Base-by-base conservation (phyloP, 2,797 vertebrate genomes). In the Anas bahamensis region DNA sequence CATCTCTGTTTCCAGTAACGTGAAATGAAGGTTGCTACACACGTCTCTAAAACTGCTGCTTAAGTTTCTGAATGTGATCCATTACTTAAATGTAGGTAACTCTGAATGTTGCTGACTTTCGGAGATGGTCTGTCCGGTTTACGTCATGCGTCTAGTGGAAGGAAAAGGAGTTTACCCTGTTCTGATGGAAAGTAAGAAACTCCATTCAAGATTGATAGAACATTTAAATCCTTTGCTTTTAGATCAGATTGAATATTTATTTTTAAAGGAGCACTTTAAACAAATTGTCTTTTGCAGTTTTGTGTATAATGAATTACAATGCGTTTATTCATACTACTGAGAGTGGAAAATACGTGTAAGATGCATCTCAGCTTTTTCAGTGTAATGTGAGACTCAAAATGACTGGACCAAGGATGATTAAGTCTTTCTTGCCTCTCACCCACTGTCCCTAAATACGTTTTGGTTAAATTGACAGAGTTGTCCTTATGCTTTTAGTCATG, bases 371-470 rank as follows among this genome's bases (percentile, higher is more conserved):
- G 50, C 37, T 88, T 57, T 28, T 94, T 93, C 86, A 88, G 77
- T 69, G 46, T 18, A 73, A n/a, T 44, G 60, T 88, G 68, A 94
- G 64, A 95, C 95, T 93, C 90, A 95, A 79, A 96, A 95, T 96
- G 70, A 94, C 53, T 78, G 41, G 68, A 82, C 39, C 53, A 69
- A 90, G 53, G 64, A 91, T 91, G 71, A 95, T 94, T 90, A 29
- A 76, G 81, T 91, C 48, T 86, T 76, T 93, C 64, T 79, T 1
- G 3, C 6, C 10, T 17, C 35, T 73, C 52, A 74, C 8, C 11
- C 75, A 14, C 60, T 8, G 4, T 39, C 35, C 29, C 26, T 35
- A 84, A 70, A 37, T 63, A 71, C 17, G 9, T 88, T 97, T 84
- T 85, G 26, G 57, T 95, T 95, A 95, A 96, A 89, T 59, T 94